Conservation (phyloP, 1,140 invertebrate species). For the Marisa cornuarietis region DNA sequence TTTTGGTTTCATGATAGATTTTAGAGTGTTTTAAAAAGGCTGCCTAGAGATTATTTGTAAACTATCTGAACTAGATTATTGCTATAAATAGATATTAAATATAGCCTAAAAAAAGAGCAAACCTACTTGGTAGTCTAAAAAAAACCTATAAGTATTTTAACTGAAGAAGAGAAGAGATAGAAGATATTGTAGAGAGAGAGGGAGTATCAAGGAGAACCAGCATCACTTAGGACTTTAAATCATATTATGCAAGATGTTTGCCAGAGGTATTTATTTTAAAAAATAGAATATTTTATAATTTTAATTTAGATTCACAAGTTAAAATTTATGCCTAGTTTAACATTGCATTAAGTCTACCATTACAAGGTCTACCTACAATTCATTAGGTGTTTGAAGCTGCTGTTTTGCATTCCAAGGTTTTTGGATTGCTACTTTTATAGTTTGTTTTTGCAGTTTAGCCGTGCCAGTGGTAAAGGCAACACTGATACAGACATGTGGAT, state of each 20-base stretch:
- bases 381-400: neutral
- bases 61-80: no score
- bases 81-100: no score
- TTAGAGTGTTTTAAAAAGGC: neutral
- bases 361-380: neutral
- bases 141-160: no score
- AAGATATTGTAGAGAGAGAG: no score
- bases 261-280: neutral
- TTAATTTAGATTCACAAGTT: neutral
- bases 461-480: constrained; percentile 70
- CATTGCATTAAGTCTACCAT: neutral
- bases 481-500: constrained; percentile 84
- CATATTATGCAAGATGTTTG: no score
- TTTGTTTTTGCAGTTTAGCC: constrained; percentile 66
- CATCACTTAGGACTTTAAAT: no score
- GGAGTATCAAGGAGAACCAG: no score
- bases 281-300: neutral
- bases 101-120: no score
- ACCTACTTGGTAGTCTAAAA: no score
- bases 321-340: neutral
- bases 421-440: neutral
- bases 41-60: no score
- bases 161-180: no score
- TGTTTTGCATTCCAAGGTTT: neutral
- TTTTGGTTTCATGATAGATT: neutral